Evolutionary conservation across 2,797 vertebrate genomes (phyloP).

Genomic region (Cynodonichthys magdalenae): DNA sequence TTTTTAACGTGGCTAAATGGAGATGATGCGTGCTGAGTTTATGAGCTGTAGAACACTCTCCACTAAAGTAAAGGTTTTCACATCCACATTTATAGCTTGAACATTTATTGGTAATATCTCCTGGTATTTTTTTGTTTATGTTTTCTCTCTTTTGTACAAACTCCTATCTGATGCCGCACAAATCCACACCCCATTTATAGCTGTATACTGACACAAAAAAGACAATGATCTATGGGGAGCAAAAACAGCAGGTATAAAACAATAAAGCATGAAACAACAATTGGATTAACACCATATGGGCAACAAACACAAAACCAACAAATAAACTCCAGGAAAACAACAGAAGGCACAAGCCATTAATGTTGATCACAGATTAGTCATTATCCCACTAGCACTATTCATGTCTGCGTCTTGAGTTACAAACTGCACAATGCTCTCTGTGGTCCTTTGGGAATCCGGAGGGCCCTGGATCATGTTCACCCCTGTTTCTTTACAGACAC

Average conservation of each 20-base stretch:
- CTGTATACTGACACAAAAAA: conserved; percentile 23
- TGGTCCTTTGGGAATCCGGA: conserved; percentile 30
- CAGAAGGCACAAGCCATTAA: conserved; percentile 63
- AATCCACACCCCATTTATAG: conserved; percentile 10
- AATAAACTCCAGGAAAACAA: conserved; percentile 45
- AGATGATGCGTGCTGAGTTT: neutral
- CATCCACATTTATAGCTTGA: conserved; percentile 1
- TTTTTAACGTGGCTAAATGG: conserved; percentile 15
- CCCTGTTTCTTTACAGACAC: conserved; percentile 50
- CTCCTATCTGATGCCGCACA: conserved; percentile 9
- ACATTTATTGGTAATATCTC: neutral
- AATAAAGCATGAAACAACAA: conserved; percentile 29
- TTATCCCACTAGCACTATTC: conserved; percentile 67
- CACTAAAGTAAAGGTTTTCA: conserved; percentile 16
- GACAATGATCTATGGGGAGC: conserved; percentile 35
- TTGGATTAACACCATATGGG: conserved; percentile 33
- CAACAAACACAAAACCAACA: conserved; percentile 43
- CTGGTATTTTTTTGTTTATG: conserved; percentile 1
- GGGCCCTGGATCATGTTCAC: conserved; percentile 69
- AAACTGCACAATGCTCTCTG: conserved; percentile 58
- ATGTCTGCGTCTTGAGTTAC: conserved; percentile 70
- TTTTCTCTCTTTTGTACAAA: neutral
- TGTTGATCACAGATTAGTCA: conserved; percentile 70
- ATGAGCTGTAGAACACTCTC: conserved; percentile 1
- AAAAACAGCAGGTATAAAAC: conserved; percentile 21